Evolutionary conservation across 2,797 vertebrate species (phyloP).

Genomic region (Enteromius fasciolatus): DNA sequence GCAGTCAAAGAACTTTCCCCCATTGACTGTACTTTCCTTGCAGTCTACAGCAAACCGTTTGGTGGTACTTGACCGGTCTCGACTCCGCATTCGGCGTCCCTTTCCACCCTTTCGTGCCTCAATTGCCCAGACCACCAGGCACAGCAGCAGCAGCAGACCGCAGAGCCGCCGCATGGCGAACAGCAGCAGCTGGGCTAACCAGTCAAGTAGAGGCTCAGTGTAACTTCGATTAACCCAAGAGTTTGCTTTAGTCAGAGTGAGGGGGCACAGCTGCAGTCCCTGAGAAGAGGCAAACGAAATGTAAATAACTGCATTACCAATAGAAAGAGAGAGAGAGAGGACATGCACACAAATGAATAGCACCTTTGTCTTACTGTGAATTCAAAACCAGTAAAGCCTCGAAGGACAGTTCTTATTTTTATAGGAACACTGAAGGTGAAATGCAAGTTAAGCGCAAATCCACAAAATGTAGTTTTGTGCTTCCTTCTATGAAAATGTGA

Average conservation of each 20-base stretch:
- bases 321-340: slow-evolving; percentile 1
- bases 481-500: not conserved
- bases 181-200: slow-evolving; percentile 54
- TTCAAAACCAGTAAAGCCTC: not conserved
- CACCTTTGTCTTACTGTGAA: not conserved
- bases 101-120: slow-evolving; percentile 76
- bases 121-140: slow-evolving; percentile 78
- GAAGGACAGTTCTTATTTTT: not conserved
- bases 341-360: not conserved
- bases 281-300: slow-evolving; percentile 57
- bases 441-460: not conserved
- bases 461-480: not conserved
- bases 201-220: slow-evolving; percentile 58
- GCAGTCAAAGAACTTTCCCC: slow-evolving; percentile 94
- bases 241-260: slow-evolving; percentile 32
- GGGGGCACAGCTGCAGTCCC: slow-evolving; percentile 73
- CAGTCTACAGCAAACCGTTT: slow-evolving; percentile 85
- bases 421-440: not conserved
- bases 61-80: slow-evolving; percentile 68
- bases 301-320: slow-evolving; percentile 3
- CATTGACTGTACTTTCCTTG: slow-evolving; percentile 84
- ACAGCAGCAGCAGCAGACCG: slow-evolving; percentile 75
- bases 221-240: slow-evolving; percentile 54
- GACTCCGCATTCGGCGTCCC: slow-evolving; percentile 64
- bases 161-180: slow-evolving; percentile 83